Evolutionary conservation across 2,888 invertebrate genomes (phyloP), one percentile per base, ranked within the genome.

Genomic region (Lottia gigantea): DNA sequence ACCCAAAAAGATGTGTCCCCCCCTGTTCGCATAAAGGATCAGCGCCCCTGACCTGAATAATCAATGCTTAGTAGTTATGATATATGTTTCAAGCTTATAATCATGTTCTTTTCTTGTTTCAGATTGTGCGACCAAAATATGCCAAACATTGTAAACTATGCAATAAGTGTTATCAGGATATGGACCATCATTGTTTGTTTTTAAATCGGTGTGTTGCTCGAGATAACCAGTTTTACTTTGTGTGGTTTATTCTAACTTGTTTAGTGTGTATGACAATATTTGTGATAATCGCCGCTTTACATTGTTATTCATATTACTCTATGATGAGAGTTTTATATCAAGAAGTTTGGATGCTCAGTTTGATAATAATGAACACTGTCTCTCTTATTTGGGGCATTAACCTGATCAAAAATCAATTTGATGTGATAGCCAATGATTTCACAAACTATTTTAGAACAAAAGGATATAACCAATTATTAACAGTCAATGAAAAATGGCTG

Each of bases 141-240:
- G 83, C 83, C 11, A 87, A 87, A 67, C 87, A 88, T 76, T 88
- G 88, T 74, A 81, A 80, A 67, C 78, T 88, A 66, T 88, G 88
- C 79, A 80, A 84, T 23, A 71, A 71, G n/a, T 88, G 88, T 69
- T 83, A 77, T 71, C 69, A 78, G 15, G 76, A 82, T 65, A 82
- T 87, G 82, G 88, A 88, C 72, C 88, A 88, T 71, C 88, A 88
- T 74, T 88, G 88, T 71, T 79, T 88, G 62, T 88, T 87, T 74
- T 79, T 88, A 16, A 75, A 87, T 66, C 83, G 81, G 46, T 88
- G 88, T 76, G 76, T 88, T 0, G 87, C 85, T 6, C 68, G 77
- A 61, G 78, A 83, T 69, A 88, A 86, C 78, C 88, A 87, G 55
- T 70, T 80, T 15, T 72, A 82, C 45, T 88, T 88, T 74, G 74